Conservation (phyloP, 2,797 vertebrate genomes). For the Hybognathus amarus region DNA sequence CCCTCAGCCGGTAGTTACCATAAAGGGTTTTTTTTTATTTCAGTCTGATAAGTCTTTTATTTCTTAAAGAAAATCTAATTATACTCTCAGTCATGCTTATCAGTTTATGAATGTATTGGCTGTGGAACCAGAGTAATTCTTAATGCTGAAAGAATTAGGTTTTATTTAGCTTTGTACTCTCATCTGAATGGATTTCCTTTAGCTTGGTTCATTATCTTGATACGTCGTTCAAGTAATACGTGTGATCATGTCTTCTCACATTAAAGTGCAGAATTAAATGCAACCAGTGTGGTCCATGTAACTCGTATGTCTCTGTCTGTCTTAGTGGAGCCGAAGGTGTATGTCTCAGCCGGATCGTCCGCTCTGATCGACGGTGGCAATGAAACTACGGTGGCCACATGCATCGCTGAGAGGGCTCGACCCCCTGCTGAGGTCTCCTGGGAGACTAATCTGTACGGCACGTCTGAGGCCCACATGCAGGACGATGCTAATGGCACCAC, state of each 20-base stretch:
- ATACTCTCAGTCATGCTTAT: slow-evolving; percentile 36
- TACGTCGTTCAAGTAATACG: slow-evolving; percentile 11
- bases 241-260: background rate
- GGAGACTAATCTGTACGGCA: slow-evolving; percentile 90
- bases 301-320: background rate
- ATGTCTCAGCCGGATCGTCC: slow-evolving; percentile 86
- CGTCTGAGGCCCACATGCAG: slow-evolving; percentile 83
- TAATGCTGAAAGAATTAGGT: background rate
- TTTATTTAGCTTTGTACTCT: slow-evolving; percentile 41
- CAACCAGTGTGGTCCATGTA: slow-evolving; percentile 12
- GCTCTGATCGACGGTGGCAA: slow-evolving; percentile 92
- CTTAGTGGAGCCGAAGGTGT: slow-evolving; percentile 94
- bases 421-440: slow-evolving; percentile 91
- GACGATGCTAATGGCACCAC: slow-evolving; percentile 90
- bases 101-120: slow-evolving; percentile 44
- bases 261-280: slow-evolving; percentile 18
- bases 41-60: background rate
- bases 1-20: slow-evolving; percentile 12
- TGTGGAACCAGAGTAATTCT: slow-evolving; percentile 29
- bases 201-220: slow-evolving; percentile 24
- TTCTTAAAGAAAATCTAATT: slow-evolving; percentile 30
- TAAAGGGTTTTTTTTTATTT: background rate
- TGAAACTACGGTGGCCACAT: slow-evolving; percentile 90
- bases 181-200: slow-evolving; percentile 19
- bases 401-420: slow-evolving; percentile 90